Conservation (phyloP, 1,140 invertebrate genomes). For the Papilio xuthus region DNA sequence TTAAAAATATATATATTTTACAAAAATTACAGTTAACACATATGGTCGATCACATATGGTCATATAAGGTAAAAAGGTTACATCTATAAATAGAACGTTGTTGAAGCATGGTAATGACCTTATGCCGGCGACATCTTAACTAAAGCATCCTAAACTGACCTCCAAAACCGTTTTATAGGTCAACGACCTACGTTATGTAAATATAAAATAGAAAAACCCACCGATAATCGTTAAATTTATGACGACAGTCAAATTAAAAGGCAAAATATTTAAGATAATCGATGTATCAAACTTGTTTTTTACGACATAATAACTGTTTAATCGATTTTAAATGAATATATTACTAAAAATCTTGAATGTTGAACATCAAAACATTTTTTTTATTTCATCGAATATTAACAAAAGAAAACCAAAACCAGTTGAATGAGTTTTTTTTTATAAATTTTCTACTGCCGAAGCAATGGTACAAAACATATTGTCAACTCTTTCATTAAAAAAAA, state of each 20-base stretch:
- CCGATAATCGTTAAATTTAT: not conserved
- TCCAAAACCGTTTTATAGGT: slow-evolving; percentile 8
- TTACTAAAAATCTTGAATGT: not conserved
- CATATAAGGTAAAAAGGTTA: not conserved
- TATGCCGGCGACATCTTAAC: not conserved
- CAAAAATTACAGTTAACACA: no score
- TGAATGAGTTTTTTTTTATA: no score
- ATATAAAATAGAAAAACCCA: slow-evolving; percentile 13
- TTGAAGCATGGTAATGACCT: slow-evolving; percentile 24
- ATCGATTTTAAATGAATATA: not conserved
- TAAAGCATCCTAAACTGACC: slow-evolving; percentile 27
- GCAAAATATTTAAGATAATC: not conserved
- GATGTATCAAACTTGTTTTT: not conserved
- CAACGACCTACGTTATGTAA: slow-evolving; percentile 11
- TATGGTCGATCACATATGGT: not conserved
- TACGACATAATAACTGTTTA: not conserved
- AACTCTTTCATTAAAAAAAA: no score
- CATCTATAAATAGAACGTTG: slow-evolving; percentile 3
- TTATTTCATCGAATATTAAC: not conserved
- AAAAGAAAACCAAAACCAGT: no score
- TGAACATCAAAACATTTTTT: not conserved
- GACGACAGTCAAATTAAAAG: not conserved
- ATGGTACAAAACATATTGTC: no score
- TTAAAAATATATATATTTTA: not conserved
- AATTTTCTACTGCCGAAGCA: no score